Conservation (phyloP, 2,797 vertebrate genomes). For the Alectoris magna region DNA sequence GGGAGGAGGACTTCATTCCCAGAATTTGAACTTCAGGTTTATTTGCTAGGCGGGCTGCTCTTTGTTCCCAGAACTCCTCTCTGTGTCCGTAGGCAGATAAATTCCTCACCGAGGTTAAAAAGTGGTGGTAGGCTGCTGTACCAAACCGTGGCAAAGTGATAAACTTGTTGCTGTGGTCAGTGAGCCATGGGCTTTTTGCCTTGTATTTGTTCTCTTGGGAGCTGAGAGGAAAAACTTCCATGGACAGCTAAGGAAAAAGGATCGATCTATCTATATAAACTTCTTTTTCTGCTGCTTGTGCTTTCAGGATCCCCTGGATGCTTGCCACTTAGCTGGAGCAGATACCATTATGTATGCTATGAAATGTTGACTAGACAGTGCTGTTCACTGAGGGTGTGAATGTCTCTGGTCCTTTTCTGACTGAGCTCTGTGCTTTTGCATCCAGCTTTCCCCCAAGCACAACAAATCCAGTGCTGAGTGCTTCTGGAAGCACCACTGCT, state of each 20-base stretch:
- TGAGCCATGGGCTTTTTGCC: background rate
- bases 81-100: background rate
- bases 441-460: background rate
- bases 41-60: background rate
- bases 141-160: background rate
- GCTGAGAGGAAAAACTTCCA: background rate
- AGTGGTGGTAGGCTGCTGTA: background rate
- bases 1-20: background rate
- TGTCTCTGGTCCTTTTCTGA: background rate
- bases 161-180: background rate
- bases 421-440: background rate
- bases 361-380: background rate
- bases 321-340: background rate
- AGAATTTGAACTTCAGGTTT: background rate
- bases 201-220: background rate
- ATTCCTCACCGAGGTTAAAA: background rate
- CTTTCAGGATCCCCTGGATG: background rate
- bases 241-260: background rate
- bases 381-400: background rate
- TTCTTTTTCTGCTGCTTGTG: background rate
- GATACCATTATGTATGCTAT: background rate
- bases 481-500: slow-evolving; percentile 23
- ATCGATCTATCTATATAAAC: too few relatives aligned
- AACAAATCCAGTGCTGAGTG: background rate
- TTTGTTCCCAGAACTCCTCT: background rate